Percentiles rank a stretch among this genome's conserved stretches.
Conservation (phyloP, 1,140 invertebrate species). For the Tribolium madens region DNA sequence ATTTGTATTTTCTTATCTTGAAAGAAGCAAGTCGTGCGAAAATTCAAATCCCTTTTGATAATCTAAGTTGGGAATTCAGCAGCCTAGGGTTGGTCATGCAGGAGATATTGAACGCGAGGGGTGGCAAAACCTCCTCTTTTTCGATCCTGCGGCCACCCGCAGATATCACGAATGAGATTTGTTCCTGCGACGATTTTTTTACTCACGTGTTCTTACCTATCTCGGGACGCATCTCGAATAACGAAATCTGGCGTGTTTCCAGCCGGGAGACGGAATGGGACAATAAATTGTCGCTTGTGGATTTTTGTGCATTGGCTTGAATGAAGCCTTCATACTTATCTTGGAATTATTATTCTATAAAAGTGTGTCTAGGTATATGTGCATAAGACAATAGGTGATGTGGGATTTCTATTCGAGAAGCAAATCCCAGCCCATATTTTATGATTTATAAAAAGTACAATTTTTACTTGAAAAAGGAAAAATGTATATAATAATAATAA, state of each 20-base stretch:
- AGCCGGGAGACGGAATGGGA: background rate
- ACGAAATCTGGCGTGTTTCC: background rate
- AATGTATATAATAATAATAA: too few relatives aligned
- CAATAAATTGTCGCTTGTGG: background rate
- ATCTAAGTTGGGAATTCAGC: constrained; percentile 31
- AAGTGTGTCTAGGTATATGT: background rate
- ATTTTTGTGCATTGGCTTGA: background rate
- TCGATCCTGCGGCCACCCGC: constrained; percentile 24
- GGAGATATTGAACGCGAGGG: constrained; percentile 23
- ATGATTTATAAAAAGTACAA: too few relatives aligned
- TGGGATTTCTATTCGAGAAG: background rate
- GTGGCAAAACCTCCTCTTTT: background rate
- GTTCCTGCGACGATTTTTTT: constrained; percentile 29
- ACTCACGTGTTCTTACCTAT: constrained; percentile 24
- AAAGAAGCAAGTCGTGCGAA: constrained; percentile 28
- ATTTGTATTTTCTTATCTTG: constrained; percentile 30
- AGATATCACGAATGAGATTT: constrained; percentile 31
- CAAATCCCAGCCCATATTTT: background rate
- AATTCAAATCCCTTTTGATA: constrained; percentile 34
- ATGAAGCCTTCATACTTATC: background rate
- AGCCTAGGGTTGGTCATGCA: constrained; percentile 28
- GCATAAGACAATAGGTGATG: background rate
- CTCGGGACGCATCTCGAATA: background rate
- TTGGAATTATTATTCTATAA: background rate
- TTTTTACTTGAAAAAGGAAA: too few relatives aligned